These are phyloP conservation scores for Peromyscus melanophrys DNA, from an alignment of 2,797 vertebrate species.

Conservation along the genomic window DNA sequence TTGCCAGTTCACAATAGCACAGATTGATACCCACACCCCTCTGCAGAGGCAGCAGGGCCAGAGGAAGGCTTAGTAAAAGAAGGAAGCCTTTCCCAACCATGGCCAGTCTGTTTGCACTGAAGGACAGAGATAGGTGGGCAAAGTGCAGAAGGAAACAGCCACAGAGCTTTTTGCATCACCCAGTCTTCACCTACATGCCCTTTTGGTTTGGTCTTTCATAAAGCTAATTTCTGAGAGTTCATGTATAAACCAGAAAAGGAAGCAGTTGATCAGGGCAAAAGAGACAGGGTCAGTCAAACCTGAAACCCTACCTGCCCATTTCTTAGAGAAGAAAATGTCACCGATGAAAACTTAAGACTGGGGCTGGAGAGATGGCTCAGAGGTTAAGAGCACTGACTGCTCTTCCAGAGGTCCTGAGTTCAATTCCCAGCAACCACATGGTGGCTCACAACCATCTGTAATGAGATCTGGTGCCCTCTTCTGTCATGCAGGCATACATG, in stretches of 20 bases:
- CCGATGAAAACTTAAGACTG: too few relatives aligned
- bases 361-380: too few relatives aligned
- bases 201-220: constrained; percentile 59
- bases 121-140: constrained; percentile 10
- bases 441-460: too few relatives aligned
- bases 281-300: constrained; percentile 70
- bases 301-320: constrained; percentile 40
- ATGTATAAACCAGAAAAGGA: constrained; percentile 65
- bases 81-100: background rate
- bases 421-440: too few relatives aligned
- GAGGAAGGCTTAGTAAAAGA: constrained; percentile 29
- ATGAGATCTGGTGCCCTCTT: too few relatives aligned
- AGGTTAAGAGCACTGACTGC: too few relatives aligned
- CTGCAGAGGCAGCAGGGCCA: background rate
- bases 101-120: constrained; percentile 39
- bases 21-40: background rate
- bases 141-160: constrained; percentile 50
- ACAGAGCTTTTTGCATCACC: background rate
- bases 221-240: constrained; percentile 58
- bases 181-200: constrained; percentile 55
- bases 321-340: too few relatives aligned
- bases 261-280: constrained; percentile 39
- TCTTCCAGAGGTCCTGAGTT: too few relatives aligned
- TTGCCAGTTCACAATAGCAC: background rate
- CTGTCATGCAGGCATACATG: too few relatives aligned